Conservation (phyloP, 2,888 invertebrate genomes). For the Monochamus alternatus region DNA sequence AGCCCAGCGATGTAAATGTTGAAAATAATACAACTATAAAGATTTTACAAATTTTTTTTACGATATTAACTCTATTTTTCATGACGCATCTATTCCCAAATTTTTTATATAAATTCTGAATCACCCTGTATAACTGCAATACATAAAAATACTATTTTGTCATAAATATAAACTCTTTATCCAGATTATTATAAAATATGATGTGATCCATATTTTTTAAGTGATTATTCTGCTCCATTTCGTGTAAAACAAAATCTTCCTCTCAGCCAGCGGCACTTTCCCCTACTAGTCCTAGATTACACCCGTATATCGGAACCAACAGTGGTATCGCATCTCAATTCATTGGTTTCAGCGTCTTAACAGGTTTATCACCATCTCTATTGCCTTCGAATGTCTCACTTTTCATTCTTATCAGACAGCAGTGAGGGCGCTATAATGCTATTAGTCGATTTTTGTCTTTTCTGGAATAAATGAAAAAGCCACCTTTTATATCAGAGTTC, state of each 20-base stretch:
- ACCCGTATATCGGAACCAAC: slow-evolving; percentile 56
- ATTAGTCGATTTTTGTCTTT: slow-evolving; percentile 29
- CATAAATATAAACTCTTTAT: too few relatives aligned
- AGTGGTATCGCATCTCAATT: slow-evolving; percentile 62
- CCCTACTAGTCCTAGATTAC: slow-evolving; percentile 48
- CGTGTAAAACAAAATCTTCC: background rate
- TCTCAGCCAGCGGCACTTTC: slow-evolving; percentile 4
- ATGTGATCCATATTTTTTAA: background rate
- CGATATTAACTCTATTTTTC: too few relatives aligned
- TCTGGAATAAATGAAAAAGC: slow-evolving; percentile 1
- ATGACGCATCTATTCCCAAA: too few relatives aligned
- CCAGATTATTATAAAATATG: too few relatives aligned
- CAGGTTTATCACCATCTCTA: slow-evolving; percentile 57
- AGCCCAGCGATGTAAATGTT: too few relatives aligned
- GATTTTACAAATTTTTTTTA: too few relatives aligned
- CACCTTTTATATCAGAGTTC: background rate
- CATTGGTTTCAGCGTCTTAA: slow-evolving; percentile 62
- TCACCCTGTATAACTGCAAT: too few relatives aligned
- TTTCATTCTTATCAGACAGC: slow-evolving; percentile 55
- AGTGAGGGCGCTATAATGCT: slow-evolving; percentile 26
- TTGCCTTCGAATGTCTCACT: slow-evolving; percentile 51
- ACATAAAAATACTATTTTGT: too few relatives aligned
- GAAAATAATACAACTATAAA: too few relatives aligned
- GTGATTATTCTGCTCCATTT: background rate
- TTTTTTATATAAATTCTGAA: too few relatives aligned